phyloP scores from a whole-genome alignment of 2,113 vertebrate species.

The Boulengeromyrus knoepffleri region DNA sequence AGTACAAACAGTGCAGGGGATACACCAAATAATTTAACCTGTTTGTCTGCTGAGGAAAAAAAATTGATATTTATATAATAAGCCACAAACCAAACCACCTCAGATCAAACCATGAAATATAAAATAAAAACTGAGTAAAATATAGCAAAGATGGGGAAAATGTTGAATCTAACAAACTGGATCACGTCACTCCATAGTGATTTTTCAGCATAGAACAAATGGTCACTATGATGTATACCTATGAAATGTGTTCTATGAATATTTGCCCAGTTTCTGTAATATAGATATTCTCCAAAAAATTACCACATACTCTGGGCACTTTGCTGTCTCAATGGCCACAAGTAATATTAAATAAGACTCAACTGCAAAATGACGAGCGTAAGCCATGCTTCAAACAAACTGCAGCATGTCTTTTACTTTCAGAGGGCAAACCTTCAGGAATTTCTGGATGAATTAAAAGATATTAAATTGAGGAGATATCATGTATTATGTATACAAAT shows the following conservation, averaged over 20 bases:
- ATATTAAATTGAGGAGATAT: constrained; percentile 51
- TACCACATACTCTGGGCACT: background rate
- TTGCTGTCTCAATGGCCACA: background rate
- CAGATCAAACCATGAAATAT: background rate
- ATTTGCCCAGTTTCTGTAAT: background rate
- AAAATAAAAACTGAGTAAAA: background rate
- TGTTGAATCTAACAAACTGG: background rate
- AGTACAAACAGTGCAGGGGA: background rate
- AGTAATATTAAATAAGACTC: background rate
- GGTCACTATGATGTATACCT: background rate
- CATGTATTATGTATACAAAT: constrained; percentile 34
- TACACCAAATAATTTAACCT: constrained; percentile 1
- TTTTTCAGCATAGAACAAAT: background rate
- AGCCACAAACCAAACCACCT: background rate
- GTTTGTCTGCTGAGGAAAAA: background rate
- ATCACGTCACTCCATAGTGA: background rate
- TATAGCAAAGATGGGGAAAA: background rate
- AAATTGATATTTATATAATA: background rate
- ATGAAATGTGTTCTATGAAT: background rate
- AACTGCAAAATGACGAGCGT: background rate
- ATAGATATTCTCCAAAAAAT: background rate
- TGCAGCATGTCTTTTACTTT: background rate
- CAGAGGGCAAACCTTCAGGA: constrained; percentile 62
- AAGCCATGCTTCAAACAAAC: background rate
- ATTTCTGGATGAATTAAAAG: constrained; percentile 27